Percentiles rank a stretch among this genome's conserved stretches.
These are phyloP conservation scores for Stichopus horrens DNA, from an alignment of 53 echinoderm and acorn worm species.

Conservation along the genomic window DNA sequence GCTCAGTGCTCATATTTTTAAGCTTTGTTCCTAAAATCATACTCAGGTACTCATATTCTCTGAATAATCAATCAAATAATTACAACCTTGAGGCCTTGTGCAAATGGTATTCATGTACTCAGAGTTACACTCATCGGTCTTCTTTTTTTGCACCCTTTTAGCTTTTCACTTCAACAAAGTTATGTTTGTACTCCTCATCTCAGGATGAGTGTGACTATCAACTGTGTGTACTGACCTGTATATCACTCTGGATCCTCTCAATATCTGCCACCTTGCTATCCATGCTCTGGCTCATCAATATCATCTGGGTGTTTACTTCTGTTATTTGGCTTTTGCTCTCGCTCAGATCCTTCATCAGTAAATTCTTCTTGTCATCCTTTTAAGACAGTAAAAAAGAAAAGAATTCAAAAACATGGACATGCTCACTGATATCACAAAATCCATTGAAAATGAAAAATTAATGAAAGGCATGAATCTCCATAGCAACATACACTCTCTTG, in stretches of 20 bases:
- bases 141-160: background rate
- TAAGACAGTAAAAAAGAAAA: background rate
- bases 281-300: conserved; percentile 80
- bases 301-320: conserved; percentile 79
- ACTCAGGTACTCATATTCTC: no score
- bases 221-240: conserved; percentile 59
- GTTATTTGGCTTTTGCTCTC: conserved; percentile 57
- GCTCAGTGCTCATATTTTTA: no score
- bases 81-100: background rate
- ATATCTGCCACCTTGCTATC: conserved; percentile 85
- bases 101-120: background rate
- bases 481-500: no score
- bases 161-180: background rate
- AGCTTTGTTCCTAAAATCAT: no score
- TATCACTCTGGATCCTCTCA: conserved; percentile 78
- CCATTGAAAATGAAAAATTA: no score
- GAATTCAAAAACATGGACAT: no score
- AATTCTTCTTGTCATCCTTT: conserved; percentile 96
- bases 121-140: background rate
- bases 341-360: conserved; percentile 75
- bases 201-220: background rate
- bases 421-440: no score
- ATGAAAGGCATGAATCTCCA: no score
- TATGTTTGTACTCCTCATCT: background rate
- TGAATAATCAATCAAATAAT: no score